These are phyloP conservation scores for Cinclus mexicanus DNA, from an alignment of 2,113 vertebrate species.

Conservation along the genomic window DNA sequence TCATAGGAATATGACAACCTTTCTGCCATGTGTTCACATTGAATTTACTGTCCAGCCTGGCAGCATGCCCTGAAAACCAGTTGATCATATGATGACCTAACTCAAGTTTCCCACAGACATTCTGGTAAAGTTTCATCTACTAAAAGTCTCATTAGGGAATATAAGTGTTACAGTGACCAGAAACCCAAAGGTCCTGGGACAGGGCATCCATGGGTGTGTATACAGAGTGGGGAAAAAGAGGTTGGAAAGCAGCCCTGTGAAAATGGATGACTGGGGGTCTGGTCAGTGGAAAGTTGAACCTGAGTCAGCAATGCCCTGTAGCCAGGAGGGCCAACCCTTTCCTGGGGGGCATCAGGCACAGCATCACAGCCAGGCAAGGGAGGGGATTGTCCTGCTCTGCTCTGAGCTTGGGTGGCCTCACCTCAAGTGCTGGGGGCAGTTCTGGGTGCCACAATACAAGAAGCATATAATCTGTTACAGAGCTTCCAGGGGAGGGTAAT, in stretches of 20 bases:
- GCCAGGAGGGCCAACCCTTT: background rate
- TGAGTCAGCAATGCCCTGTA: background rate
- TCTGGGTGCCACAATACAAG: no score
- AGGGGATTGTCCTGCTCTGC: background rate
- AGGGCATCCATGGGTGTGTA: background rate
- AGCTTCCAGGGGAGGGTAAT: background rate
- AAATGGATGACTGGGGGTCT: background rate
- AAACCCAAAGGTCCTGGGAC: background rate
- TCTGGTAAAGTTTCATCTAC: background rate
- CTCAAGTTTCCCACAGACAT: background rate
- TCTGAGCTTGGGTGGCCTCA: accelerated
- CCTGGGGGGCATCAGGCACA: background rate
- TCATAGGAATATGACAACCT: background rate
- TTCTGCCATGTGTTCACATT: background rate
- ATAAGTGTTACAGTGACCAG: background rate
- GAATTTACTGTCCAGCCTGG: background rate
- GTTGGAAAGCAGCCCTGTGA: background rate
- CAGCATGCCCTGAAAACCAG: background rate
- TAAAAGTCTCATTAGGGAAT: background rate
- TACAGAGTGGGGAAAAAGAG: background rate
- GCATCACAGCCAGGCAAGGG: background rate
- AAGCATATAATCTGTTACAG: background rate
- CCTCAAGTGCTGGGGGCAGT: accelerated
- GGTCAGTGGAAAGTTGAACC: accelerated
- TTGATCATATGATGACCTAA: background rate